phyloP scores from a whole-genome alignment of 2,797 vertebrate species.

The Trematomus bernacchii region DNA sequence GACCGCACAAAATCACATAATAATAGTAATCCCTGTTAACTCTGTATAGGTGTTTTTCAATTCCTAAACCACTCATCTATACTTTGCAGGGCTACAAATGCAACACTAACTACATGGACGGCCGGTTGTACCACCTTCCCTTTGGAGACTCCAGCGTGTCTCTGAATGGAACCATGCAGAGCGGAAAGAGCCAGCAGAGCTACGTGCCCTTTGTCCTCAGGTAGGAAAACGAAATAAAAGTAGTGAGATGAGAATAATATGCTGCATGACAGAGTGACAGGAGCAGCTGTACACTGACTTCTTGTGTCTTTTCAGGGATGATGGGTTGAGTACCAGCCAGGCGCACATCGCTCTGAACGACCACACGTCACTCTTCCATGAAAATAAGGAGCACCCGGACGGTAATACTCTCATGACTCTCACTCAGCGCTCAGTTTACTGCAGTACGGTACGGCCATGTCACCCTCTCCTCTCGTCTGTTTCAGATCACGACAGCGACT shows the following conservation, averaged over 20 bases:
- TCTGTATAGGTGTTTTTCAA: neutral
- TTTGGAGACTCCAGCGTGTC: slow-evolving; percentile 90
- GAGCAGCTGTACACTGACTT: neutral
- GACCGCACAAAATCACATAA: neutral
- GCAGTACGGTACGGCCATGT: rapidly evolving
- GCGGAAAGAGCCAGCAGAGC: slow-evolving; percentile 94
- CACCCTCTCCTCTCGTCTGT: slow-evolving; percentile 2
- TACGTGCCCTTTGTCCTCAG: slow-evolving; percentile 93
- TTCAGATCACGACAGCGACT: slow-evolving; percentile 91
- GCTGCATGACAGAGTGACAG: rapidly evolving
- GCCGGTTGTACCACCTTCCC: slow-evolving; percentile 87
- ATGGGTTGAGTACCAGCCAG: slow-evolving; percentile 87
- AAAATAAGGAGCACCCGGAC: slow-evolving; percentile 82
- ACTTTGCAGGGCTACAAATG: slow-evolving; percentile 86
- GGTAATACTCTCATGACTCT: slow-evolving; percentile 75
- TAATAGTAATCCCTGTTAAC: neutral
- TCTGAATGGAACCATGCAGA: slow-evolving; percentile 92
- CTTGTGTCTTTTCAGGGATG: slow-evolving; percentile 86
- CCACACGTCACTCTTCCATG: slow-evolving; percentile 86
- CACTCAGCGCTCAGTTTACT: neutral
- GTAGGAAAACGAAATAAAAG: slow-evolving; percentile 69
- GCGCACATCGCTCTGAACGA: slow-evolving; percentile 86
- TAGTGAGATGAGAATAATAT: neutral
- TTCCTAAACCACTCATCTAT: neutral
- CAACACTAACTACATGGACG: slow-evolving; percentile 88